Base-by-base conservation (phyloP, 2,113 vertebrate genomes). In the human region DNA sequence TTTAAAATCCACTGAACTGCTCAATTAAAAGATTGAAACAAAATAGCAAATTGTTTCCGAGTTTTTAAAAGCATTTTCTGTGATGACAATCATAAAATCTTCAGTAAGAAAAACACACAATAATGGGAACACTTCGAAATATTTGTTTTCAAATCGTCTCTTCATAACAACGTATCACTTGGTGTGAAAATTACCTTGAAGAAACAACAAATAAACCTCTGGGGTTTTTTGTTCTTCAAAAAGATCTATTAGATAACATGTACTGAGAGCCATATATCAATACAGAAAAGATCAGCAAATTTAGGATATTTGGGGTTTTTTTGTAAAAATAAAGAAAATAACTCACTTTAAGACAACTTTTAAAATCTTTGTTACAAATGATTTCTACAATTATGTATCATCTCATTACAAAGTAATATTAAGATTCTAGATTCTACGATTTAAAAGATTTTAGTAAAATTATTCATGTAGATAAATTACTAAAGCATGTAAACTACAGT, bases 11-110 rank as follows among this genome's bases (percentile, higher is more conserved):
- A 80, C 61, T 85, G 8, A 85, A 52, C 12, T 92, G 40, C 12
- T 89, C 87, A 93, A 45, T 3, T 70, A 35, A 87, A 93, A 90
- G 40, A 88, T 6, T 68, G 81, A 97, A 93, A 90, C n/a, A 87
- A 38, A 16, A 45, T 23, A 89, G 66, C 32, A 85, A 95, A 87
- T 70, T 76, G n/a, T 61, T 96, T 27, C 22, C 30, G 35, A 79
- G 27, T 22, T 52, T 90, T 95, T 75, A 40, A 18, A 94, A 59
- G 40, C 10, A 10, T 8, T 72, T 89, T 89, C 90, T 73, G 75
- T 89, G 17, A 22, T 80, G 45, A 84, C 20, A 73, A 40, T 7
- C 40, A 75, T 6, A 38, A 76, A 76, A 57, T 82, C 82, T 86
- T 70, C 45, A 90, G 70, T 35, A 90, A 25, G 1, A 23, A 76